Evolutionary conservation across 2,113 vertebrate species (phyloP).

Genomic region (Macrotus californicus): DNA sequence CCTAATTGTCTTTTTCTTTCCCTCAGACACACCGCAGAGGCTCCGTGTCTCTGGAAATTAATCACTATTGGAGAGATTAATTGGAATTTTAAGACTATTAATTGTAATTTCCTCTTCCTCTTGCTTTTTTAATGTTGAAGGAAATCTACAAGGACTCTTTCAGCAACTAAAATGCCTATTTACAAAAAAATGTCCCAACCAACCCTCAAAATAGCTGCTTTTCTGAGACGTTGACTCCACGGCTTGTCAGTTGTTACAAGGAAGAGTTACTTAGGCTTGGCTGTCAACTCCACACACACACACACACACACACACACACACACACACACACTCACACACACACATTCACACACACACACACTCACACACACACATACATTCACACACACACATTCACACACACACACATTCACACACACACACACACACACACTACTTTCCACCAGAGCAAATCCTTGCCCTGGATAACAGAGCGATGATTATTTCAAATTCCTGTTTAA

Average conservation of each 20-base stretch:
- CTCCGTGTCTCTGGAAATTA: constrained; percentile 68
- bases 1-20: constrained; percentile 66
- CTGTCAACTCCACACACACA: constrained; percentile 44
- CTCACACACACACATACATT: neutral
- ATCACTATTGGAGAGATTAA: constrained; percentile 73
- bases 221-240: constrained; percentile 31
- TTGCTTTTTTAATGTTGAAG: constrained; percentile 60
- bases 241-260: constrained; percentile 49
- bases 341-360: neutral
- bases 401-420: neutral
- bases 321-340: neutral
- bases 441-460: constrained; percentile 6
- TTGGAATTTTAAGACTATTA: constrained; percentile 68
- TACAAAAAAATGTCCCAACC: neutral
- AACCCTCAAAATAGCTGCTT: neutral
- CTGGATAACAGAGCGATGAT: constrained; percentile 22
- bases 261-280: constrained; percentile 65
- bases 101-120: constrained; percentile 66
- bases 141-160: constrained; percentile 45
- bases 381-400: neutral
- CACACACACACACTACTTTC: neutral
- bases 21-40: constrained; percentile 32
- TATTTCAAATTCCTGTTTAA: constrained; percentile 47
- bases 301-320: neutral
- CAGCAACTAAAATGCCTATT: neutral